Conservation (phyloP, 2,797 vertebrate genomes). For the Sarcoramphus papa region DNA sequence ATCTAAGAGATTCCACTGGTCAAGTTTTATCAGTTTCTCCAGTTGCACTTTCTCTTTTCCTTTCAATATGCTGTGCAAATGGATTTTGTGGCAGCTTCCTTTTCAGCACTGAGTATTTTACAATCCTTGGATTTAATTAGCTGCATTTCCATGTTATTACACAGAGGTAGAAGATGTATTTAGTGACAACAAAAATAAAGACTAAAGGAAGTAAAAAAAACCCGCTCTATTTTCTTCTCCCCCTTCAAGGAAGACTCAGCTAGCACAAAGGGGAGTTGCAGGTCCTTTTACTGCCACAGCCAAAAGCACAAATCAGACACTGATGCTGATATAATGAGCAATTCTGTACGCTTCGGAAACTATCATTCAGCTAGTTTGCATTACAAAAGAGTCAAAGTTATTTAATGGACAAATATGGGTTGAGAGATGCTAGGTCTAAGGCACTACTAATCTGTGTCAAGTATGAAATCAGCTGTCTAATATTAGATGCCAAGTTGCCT, state of each 20-base stretch:
- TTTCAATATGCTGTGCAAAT: neutral
- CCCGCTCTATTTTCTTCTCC: neutral
- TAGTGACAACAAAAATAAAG: neutral
- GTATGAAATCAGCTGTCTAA: neutral
- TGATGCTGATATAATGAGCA: neutral
- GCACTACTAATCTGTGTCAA: neutral
- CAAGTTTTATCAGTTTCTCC: conserved; percentile 8
- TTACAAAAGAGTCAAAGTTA: neutral
- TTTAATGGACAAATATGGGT: neutral
- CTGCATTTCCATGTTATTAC: neutral
- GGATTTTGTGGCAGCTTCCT: neutral
- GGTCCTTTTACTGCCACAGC: neutral
- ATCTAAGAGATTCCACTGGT: neutral
- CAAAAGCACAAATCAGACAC: neutral
- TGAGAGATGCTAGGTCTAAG: neutral
- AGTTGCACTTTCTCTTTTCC: neutral
- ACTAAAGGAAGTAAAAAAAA: neutral
- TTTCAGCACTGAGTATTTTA: conserved; percentile 6
- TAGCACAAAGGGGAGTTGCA: neutral
- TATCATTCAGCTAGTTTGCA: neutral
- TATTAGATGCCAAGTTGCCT: neutral
- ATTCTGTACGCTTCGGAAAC: neutral
- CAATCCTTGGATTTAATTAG: neutral
- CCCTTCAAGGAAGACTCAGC: neutral
- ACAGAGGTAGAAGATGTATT: neutral